phyloP scores from a whole-genome alignment of 2,797 vertebrate species.

The Manis pentadactyla region DNA sequence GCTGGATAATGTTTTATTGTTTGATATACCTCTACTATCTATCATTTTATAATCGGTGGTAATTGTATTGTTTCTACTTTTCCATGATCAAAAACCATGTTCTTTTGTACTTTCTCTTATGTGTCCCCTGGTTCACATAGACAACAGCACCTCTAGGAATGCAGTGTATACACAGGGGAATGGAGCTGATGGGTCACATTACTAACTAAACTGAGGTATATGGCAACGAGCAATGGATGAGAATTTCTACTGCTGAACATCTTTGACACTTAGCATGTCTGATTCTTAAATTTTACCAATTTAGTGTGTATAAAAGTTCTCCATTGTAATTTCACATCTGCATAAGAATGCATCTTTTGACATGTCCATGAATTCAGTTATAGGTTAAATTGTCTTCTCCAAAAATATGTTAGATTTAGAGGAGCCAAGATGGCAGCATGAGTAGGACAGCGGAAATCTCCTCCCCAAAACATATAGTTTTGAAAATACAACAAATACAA shows the following conservation, averaged over 20 bases:
- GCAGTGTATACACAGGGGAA: too few relatives aligned
- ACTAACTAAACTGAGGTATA: not conserved
- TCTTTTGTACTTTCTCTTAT: not conserved
- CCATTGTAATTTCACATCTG: not conserved
- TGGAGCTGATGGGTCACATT: not conserved
- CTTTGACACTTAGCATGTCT: not conserved
- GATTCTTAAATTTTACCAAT: not conserved
- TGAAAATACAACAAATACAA: too few relatives aligned
- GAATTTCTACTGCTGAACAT: not conserved
- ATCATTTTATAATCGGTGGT: not conserved
- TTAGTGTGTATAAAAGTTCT: conserved; percentile 3
- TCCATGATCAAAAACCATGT: not conserved
- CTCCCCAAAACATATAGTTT: too few relatives aligned
- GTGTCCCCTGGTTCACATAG: not conserved
- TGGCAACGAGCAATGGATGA: not conserved
- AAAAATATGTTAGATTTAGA: not conserved
- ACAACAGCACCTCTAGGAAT: not conserved
- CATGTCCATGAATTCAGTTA: not conserved
- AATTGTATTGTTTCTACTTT: not conserved
- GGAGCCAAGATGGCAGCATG: too few relatives aligned
- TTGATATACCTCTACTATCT: not conserved
- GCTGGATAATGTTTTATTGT: not conserved
- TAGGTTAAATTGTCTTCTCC: not conserved
- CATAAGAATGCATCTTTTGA: not conserved
- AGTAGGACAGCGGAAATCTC: too few relatives aligned